These are phyloP conservation scores for Columba livia DNA, from an alignment of 2,113 vertebrate species.

Conservation along the genomic window DNA sequence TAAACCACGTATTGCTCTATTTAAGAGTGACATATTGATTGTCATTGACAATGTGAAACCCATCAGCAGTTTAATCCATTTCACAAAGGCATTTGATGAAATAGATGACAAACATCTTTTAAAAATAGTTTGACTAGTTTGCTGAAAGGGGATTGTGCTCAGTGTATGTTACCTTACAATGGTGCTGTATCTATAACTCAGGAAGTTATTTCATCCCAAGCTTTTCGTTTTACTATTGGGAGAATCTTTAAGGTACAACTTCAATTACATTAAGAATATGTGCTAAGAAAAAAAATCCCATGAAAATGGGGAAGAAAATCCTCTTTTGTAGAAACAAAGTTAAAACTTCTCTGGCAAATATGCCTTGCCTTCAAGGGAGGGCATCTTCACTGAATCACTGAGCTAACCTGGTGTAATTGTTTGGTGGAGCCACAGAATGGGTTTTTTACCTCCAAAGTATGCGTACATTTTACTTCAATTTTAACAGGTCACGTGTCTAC, in stretches of 20 bases:
- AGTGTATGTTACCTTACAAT: slow-evolving; percentile 1
- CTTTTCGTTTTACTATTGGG: neutral
- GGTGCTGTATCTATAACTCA: slow-evolving; percentile 13
- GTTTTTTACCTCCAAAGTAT: too few species aligned
- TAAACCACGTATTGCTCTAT: neutral
- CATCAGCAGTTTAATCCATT: slow-evolving; percentile 29
- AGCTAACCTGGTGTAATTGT: neutral
- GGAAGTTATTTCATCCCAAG: neutral
- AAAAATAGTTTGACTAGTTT: slow-evolving; percentile 41
- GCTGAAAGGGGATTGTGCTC: slow-evolving; percentile 24
- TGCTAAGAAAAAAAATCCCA: neutral
- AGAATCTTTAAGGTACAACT: neutral
- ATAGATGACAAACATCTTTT: slow-evolving; percentile 41
- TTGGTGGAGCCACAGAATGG: neutral
- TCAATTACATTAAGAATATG: neutral
- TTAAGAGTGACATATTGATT: slow-evolving; percentile 34
- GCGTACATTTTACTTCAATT: neutral
- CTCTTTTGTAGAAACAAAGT: neutral
- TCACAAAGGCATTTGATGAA: slow-evolving; percentile 24
- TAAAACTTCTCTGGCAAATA: neutral
- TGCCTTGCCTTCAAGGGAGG: neutral
- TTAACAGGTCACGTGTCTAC: neutral
- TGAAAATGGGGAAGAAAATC: neutral
- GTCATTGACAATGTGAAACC: slow-evolving; percentile 17
- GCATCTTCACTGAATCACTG: neutral